Evolutionary conservation across 1,140 invertebrate species (phyloP), one percentile per base, ranked within the genome.

Genomic region (Scaptomyza montana): DNA sequence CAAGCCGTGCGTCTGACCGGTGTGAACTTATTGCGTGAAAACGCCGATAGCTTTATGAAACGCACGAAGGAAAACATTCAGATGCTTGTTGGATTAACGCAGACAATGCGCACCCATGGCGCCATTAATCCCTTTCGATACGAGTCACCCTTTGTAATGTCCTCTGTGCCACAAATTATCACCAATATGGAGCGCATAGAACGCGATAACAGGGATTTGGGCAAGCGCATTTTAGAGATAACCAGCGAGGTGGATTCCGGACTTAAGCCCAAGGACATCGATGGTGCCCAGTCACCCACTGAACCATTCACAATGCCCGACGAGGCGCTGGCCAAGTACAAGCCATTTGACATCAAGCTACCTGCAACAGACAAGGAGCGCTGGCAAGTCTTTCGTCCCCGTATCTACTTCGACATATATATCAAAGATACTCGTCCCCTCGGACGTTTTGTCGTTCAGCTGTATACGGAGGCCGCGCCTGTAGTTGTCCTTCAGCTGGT

Each of bases 391-490:
- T 73, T 91, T 19, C 71, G 90, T 5, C 90, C 90, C 0, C 59
- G 71, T 5, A 51, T 91, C 10, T 91, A 70, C 47, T 82, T 91
- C 12, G 90, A 91, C 5, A 28, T 90, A 0, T 66, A 77, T 25
- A 41, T 86, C 0, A 85, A 85, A 39, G 74, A 73, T 16, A 45
- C 71, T 5, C 76, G 77, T 2, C 80, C 86, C 0, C 47, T 91
- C 46, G 90, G 90, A 0, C 69, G 90, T 7, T 55, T 91, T 3
- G 67, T 80, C 0, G 25, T 91, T 1, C 72, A 90, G 33, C 80
- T 91, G 8, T 91, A 82, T 39, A 91, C 90, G 1, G 90, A 91
- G 56, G 90, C 90, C 0, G 84, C 81, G 0, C 90, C 90, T 0
- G 46, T 77, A 5, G 84, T 91, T 2, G 90, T 91, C 1, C 71